A percentile compares a stretch with the other conserved stretches of the same genome.
These are phyloP conservation scores for Grus americana DNA, from an alignment of 2,113 vertebrate species.

Conservation along the genomic window DNA sequence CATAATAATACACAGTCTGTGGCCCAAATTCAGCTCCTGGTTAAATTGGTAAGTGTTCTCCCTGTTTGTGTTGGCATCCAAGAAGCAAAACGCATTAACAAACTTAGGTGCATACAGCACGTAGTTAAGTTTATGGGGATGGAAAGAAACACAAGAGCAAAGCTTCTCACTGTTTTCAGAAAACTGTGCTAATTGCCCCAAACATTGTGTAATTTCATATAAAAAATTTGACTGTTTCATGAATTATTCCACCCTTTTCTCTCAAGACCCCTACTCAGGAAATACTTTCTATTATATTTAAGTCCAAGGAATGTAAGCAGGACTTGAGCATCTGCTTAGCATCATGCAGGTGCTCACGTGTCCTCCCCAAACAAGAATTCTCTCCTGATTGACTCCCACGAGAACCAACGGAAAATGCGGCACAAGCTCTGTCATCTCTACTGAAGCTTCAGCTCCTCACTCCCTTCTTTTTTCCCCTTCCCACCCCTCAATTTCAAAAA, in stretches of 20 bases:
- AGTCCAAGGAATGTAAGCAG: neutral
- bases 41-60: neutral
- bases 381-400: neutral
- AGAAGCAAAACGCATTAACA: neutral
- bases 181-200: neutral
- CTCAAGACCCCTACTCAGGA: neutral
- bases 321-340: neutral
- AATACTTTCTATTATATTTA: neutral
- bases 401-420: neutral
- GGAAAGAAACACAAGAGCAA: neutral
- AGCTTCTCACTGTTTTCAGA: neutral
- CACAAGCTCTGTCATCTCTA: neutral
- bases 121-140: neutral
- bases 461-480: neutral
- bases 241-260: neutral
- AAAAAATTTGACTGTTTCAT: neutral
- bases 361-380: neutral
- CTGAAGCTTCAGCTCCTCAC: neutral
- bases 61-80: neutral
- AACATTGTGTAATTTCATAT: neutral
- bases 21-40: neutral
- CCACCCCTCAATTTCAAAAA: conserved; percentile 62
- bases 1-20: neutral
- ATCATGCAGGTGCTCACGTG: neutral
- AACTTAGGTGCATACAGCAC: neutral